Evolutionary conservation across 53 echinoderm and acorn worm genomes (phyloP), one percentile per base, ranked within the genome.

Genomic region (Antedon mediterranea): DNA sequence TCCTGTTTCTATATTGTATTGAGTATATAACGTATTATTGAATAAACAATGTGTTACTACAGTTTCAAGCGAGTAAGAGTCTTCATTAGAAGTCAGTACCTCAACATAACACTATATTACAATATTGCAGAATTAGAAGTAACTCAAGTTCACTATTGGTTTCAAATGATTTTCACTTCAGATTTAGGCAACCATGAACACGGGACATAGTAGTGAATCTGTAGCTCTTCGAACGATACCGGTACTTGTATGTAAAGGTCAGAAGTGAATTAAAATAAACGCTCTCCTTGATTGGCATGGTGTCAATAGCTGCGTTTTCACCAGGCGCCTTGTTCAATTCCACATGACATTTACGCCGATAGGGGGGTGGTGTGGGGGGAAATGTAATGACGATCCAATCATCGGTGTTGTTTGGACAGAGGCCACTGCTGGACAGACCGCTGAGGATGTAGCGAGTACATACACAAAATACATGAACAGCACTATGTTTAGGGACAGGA

Each of bases 281-380:
- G 23, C 57, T 13, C 9, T 23, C 57, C 9, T 76, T 8, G 3
- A 72, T 11, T 27, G n/a, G 29, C 28, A 6, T 34, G 43, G 85
- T 15, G 32, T 81, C 28, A 85, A 85, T 30, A 76, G 43, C 27
- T 79, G 77, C 31, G 43, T 81, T 18, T 85, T 81, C 30, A 85
- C 85, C 3, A 43, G 30, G 15, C 20, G 84, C 7, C 75, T 84
- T 0, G 84, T 84, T 7, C 75, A 43, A 26, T 86, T 82, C 28
- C 78, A 86, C 33, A 28, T 43, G 78, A 86, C 86, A n/a, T 86
- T 82, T 73, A 81, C 82, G 15, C 78, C 82, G 15, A 43, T 86
- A 32, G 79, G 86, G 0, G 78, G 57, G n/a, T n/a, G n/a, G n/a
- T n/a, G n/a, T n/a, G n/a, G n/a, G 32, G 81, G 82, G 43, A 72